Conservation (phyloP, 2,888 invertebrate genomes). For the Ctenicera cuprea region DNA sequence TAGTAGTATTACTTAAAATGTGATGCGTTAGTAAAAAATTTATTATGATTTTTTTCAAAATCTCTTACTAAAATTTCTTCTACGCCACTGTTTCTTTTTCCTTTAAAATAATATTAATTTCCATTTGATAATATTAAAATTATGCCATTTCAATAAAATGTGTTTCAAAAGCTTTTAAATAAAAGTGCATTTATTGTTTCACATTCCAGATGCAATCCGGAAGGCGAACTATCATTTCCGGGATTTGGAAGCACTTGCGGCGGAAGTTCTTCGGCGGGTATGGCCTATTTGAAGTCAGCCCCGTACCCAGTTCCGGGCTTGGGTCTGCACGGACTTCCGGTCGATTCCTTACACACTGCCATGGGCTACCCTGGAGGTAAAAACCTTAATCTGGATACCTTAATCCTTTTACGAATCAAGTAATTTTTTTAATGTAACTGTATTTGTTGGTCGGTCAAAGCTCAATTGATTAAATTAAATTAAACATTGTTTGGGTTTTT, state of each 20-base stretch:
- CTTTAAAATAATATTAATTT: no score
- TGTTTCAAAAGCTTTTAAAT: not conserved
- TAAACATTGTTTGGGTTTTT: not conserved
- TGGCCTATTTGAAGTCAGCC: conserved; percentile 77
- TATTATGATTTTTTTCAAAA: no score
- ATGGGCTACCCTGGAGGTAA: conserved; percentile 80
- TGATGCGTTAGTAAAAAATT: no score
- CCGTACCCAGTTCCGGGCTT: conserved; percentile 77
- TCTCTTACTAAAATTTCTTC: no score
- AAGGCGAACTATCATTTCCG: conserved; percentile 77
- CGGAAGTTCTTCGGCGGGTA: conserved; percentile 74
- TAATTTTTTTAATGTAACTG: conserved; percentile 5
- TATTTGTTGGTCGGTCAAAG: no score
- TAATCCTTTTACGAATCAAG: not conserved
- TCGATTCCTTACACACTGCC: conserved; percentile 80
- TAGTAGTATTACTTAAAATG: not conserved
- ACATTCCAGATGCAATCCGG: conserved; percentile 75
- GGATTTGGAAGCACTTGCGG: conserved; percentile 76
- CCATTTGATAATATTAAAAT: no score
- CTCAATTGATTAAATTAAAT: conserved; percentile 1
- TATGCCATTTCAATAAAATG: no score
- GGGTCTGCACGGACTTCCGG: conserved; percentile 76
- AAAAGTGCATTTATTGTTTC: conserved; percentile 18
- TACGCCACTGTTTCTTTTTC: no score
- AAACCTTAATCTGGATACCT: no score